Evolutionary conservation across 2,888 invertebrate genomes (phyloP).

Genomic region (Criorhina ranunculi): DNA sequence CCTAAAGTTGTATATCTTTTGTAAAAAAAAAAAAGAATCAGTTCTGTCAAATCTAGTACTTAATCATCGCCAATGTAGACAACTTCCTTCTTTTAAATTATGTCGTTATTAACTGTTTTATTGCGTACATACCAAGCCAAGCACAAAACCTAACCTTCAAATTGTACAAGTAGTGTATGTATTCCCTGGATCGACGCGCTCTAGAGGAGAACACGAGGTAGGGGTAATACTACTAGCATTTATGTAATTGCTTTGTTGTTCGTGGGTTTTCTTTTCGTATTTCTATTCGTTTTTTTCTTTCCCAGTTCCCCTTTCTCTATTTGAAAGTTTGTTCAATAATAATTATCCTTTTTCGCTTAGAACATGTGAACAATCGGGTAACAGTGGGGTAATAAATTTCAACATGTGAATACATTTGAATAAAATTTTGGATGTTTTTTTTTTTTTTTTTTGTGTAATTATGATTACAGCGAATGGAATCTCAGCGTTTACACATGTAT

Average conservation of each 20-base stretch:
- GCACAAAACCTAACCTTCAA: not conserved
- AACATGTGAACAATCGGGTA: constrained; percentile 35
- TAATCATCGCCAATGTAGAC: not conserved
- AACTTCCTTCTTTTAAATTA: constrained; percentile 21
- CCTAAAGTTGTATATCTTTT: not conserved
- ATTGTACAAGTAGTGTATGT: too few relatives aligned
- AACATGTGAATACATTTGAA: constrained; percentile 56
- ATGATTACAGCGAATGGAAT: constrained; percentile 15
- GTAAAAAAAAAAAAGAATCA: too few relatives aligned
- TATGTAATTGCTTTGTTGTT: constrained; percentile 39
- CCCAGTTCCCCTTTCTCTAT: not conserved
- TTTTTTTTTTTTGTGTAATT: constrained; percentile 15
- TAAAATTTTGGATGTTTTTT: constrained; percentile 46
- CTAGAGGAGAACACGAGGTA: not conserved
- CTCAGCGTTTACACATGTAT: constrained; percentile 1
- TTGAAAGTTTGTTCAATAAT: constrained; percentile 62
- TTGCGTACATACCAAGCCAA: constrained; percentile 24
- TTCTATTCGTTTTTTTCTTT: not conserved
- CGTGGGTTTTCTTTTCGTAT: constrained; percentile 13
- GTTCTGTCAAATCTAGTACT: constrained; percentile 6
- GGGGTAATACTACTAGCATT: constrained; percentile 10
- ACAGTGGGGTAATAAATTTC: constrained; percentile 53
- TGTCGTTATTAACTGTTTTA: constrained; percentile 38
- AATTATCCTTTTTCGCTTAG: constrained; percentile 55
- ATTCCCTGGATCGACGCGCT: too few relatives aligned